Conservation (phyloP, 1,140 invertebrate species). For the Macrocentrus cingulum region DNA sequence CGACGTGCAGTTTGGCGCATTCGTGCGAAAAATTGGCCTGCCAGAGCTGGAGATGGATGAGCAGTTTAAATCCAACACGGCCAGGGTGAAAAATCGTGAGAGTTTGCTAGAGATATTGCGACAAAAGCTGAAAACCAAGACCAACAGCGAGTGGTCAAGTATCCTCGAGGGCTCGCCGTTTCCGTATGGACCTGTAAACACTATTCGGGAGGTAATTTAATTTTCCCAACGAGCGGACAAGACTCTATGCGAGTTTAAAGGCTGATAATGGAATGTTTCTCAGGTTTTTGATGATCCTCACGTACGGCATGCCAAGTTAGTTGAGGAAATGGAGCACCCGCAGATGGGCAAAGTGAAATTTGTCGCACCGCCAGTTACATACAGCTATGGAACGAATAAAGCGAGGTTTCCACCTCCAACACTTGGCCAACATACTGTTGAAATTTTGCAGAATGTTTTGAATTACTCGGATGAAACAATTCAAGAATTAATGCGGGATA, state of each 20-base stretch:
- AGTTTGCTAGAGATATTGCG: constrained; percentile 68
- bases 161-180: constrained; percentile 75
- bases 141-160: constrained; percentile 75
- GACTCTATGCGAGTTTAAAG: too few relatives aligned
- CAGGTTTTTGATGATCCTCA: constrained; percentile 86
- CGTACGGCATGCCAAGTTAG: constrained; percentile 72
- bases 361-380: constrained; percentile 84
- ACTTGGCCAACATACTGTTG: constrained; percentile 84
- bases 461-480: constrained; percentile 69
- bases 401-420: constrained; percentile 76
- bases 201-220: constrained; percentile 65
- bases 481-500: constrained; percentile 57
- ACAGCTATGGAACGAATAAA: constrained; percentile 70
- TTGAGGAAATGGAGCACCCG: constrained; percentile 76
- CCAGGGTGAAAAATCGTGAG: constrained; percentile 76
- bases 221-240: too few relatives aligned
- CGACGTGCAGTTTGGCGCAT: constrained; percentile 73
- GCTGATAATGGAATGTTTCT: constrained; percentile 3
- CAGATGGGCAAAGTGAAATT: constrained; percentile 73
- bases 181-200: constrained; percentile 90
- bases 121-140: constrained; percentile 67
- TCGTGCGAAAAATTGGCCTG: constrained; percentile 69
- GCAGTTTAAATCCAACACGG: constrained; percentile 72
- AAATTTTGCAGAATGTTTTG: constrained; percentile 73
- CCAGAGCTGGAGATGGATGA: constrained; percentile 64